Base-by-base conservation (phyloP, 2,113 vertebrate genomes). In the Anoura caudifer region DNA sequence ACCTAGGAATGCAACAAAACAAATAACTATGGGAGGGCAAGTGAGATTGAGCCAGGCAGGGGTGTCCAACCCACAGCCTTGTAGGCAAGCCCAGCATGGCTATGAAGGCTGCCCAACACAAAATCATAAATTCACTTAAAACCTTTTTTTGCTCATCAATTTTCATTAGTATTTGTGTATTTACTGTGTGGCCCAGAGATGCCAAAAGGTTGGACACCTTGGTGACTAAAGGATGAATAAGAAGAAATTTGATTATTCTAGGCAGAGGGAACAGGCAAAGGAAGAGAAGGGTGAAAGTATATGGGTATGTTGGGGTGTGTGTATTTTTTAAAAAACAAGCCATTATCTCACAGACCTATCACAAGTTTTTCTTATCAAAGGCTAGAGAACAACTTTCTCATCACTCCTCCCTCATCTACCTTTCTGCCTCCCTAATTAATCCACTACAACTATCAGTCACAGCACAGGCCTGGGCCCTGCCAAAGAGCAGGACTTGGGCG, bases 371-470 rank as follows among this genome's bases (percentile, higher is more conserved):
- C 45, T 92, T 76, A 92, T n/a, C 50, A 87, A 86, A 89, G 43
- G 50, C 65, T 82, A 81, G 9, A 81, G 31, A 86, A 89, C n/a
- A 11, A 91, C 43, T 70, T 97, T 95, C 65, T 63, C 81, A 93
- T 72, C 24, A 87, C 28, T 85, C 72, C 72, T 22, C 65, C 43
- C 43, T 80, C 45, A 95, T 22, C 61, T 79, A 73, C 31, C 47
- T 95, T 38, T 65, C 56, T 84, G 65, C 52, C 52, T 91, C 43
- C 38, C 87, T 91, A 63, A 45, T 85, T 91, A 93, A 75, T 76
- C 77, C 43, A 50, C 38, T 38, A 59, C n/a, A 65, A 72, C 65
- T 81, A 81, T 38, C 83, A 86, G 19, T 41, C 87, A 88, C 26
- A 43, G 22, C 77, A 85, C 59, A 85, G 59, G 36, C 52, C 65